These are phyloP conservation scores for Paradisaea rubra DNA, from an alignment of 2,113 vertebrate genomes.

Conservation along the genomic window DNA sequence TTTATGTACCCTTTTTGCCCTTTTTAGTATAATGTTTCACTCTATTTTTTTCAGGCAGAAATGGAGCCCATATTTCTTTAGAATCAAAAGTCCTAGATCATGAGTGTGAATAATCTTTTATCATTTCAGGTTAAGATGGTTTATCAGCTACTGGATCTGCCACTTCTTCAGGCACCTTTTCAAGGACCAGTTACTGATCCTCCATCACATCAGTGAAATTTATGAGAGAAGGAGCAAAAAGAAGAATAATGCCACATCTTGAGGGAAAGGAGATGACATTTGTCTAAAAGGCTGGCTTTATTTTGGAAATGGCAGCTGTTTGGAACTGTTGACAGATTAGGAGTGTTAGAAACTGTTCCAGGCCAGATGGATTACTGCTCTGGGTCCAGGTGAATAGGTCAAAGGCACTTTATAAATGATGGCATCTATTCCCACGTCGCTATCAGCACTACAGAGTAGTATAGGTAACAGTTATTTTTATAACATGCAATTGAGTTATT, in stretches of 20 bases:
- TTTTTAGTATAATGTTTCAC: not conserved
- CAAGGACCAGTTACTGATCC: not conserved
- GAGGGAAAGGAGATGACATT: not conserved
- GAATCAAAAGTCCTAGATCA: not conserved
- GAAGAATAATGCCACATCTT: not conserved
- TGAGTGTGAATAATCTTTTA: slow-evolving; percentile 22
- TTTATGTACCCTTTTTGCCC: not conserved
- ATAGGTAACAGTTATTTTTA: slow-evolving; percentile 27
- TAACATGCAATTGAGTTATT: not conserved
- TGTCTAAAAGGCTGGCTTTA: slow-evolving; percentile 9
- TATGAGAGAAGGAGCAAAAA: not conserved
- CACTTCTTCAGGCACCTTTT: slow-evolving; percentile 21
- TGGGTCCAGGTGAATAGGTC: slow-evolving; percentile 23
- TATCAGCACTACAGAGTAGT: not conserved
- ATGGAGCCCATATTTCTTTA: not conserved
- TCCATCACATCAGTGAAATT: not conserved
- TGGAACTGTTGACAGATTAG: slow-evolving; percentile 27
- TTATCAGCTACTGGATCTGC: slow-evolving; percentile 34
- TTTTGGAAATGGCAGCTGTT: slow-evolving; percentile 37
- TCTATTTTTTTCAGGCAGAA: not conserved
- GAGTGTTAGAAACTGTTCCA: slow-evolving; percentile 16
- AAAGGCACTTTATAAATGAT: slow-evolving; percentile 28
- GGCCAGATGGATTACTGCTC: not conserved
- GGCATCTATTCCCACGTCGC: not conserved
- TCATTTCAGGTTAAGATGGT: not conserved